phyloP scores from a whole-genome alignment of 2,888 invertebrate genomes.

The Caenorhabditis becei region DNA sequence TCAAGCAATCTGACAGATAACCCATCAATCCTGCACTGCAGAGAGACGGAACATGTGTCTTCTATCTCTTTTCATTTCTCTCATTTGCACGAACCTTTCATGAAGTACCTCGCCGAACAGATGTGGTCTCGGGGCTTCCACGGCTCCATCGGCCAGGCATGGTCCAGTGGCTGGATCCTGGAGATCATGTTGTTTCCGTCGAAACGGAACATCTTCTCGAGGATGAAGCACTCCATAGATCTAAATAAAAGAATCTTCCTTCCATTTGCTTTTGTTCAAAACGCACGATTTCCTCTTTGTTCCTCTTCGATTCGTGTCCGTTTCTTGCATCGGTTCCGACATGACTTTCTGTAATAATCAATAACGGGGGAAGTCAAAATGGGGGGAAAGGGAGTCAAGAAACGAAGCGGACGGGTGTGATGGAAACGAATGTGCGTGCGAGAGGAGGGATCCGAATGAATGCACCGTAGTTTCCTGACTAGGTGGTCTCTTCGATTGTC shows the following conservation, averaged over 20 bases:
- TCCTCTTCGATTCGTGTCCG: not conserved
- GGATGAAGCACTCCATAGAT: too few relatives aligned
- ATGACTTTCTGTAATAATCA: not conserved
- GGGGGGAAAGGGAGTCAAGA: not conserved
- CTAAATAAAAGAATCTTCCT: constrained; percentile 1
- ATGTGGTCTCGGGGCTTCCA: too few relatives aligned
- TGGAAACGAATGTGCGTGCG: not conserved
- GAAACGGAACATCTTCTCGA: too few relatives aligned
- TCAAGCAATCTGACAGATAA: too few relatives aligned
- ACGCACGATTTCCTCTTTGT: not conserved
- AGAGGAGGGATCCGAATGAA: not conserved
- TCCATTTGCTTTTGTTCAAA: not conserved
- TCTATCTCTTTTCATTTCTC: too few relatives aligned
- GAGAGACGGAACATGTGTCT: too few relatives aligned
- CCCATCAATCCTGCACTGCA: too few relatives aligned
- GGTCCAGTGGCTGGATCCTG: too few relatives aligned
- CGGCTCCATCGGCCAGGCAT: too few relatives aligned
- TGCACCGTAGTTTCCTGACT: constrained; percentile 35
- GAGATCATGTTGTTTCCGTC: too few relatives aligned
- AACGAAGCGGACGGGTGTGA: not conserved
- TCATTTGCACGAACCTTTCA: too few relatives aligned
- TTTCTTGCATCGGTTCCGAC: constrained; percentile 8
- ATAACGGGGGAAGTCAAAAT: not conserved
- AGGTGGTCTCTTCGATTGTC: constrained; percentile 39
- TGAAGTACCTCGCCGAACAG: too few relatives aligned